These are phyloP conservation scores for Hydriomena furcata DNA, from an alignment of 2,888 invertebrate species.

Conservation along the genomic window DNA sequence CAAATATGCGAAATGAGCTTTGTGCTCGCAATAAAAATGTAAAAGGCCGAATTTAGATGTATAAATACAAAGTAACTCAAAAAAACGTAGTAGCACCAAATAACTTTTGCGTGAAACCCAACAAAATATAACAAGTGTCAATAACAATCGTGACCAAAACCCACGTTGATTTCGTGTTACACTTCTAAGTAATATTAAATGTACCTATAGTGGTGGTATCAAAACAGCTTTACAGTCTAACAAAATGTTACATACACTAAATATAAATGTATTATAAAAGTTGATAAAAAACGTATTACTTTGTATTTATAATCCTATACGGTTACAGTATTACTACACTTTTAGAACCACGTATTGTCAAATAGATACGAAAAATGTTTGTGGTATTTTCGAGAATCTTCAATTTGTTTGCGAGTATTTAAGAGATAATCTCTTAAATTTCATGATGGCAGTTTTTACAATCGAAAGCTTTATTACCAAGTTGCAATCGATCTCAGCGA, in stretches of 20 bases:
- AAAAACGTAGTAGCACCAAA: slow-evolving; percentile 28
- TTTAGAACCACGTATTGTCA: slow-evolving; percentile 38
- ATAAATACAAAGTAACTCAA: slow-evolving; percentile 28
- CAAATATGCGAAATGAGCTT: slow-evolving; percentile 41
- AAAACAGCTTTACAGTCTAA: too few species aligned
- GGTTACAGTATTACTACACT: slow-evolving; percentile 35
- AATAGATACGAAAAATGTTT: slow-evolving; percentile 46
- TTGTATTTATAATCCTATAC: too few species aligned
- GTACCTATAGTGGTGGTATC: too few species aligned
- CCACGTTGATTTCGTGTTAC: too few species aligned
- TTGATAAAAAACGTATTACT: too few species aligned
- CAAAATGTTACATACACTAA: too few species aligned
- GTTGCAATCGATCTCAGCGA: slow-evolving; percentile 42
- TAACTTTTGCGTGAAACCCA: too few species aligned
- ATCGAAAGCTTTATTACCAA: slow-evolving; percentile 44
- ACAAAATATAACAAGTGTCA: too few species aligned
- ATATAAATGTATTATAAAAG: too few species aligned
- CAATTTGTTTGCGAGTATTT: slow-evolving; percentile 57
- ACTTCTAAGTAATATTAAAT: too few species aligned
- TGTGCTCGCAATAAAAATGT: slow-evolving; percentile 40
- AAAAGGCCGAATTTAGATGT: slow-evolving; percentile 42
- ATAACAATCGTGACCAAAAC: too few species aligned
- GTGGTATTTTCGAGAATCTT: slow-evolving; percentile 47
- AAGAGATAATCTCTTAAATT: slow-evolving; percentile 59
- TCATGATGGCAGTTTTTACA: slow-evolving; percentile 44